A percentile compares a stretch with the other conserved stretches of the same genome.
These are phyloP conservation scores for Pipistrellus nathusii DNA, from an alignment of 2,797 vertebrate species.

Conservation along the genomic window DNA sequence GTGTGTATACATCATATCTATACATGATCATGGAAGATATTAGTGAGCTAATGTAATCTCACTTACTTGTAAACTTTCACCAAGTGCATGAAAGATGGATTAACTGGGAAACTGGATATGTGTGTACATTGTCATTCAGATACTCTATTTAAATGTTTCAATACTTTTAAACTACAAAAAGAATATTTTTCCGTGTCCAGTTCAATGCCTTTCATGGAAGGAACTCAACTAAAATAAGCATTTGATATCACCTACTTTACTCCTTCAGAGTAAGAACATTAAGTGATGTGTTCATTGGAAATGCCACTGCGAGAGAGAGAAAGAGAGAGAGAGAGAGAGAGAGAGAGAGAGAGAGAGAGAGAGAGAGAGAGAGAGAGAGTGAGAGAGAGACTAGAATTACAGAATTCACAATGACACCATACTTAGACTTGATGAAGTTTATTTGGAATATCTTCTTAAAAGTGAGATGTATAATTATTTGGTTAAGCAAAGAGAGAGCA, in stretches of 20 bases:
- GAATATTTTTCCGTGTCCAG: neutral
- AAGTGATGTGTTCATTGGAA: neutral
- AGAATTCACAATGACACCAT: neutral
- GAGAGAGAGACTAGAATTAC: neutral
- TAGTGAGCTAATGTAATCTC: neutral
- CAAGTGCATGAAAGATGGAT: neutral
- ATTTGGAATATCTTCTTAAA: neutral
- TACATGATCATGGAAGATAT: neutral
- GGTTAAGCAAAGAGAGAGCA: neutral
- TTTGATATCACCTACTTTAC: neutral
- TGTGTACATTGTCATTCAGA: neutral
- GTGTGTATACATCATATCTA: too few species aligned
- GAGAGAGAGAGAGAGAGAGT: neutral
- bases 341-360: neutral
- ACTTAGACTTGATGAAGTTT: neutral
- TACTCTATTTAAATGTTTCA: neutral
- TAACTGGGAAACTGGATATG: neutral
- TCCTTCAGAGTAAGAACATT: neutral
- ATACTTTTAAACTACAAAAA: neutral
- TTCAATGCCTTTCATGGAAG: neutral
- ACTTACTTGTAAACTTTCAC: neutral
- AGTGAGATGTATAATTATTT: neutral
- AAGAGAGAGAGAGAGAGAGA: neutral
- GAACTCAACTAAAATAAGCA: neutral
- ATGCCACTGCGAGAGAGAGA: neutral